These are phyloP conservation scores for Passer montanus DNA, from an alignment of 2,113 vertebrate genomes.

Conservation along the genomic window DNA sequence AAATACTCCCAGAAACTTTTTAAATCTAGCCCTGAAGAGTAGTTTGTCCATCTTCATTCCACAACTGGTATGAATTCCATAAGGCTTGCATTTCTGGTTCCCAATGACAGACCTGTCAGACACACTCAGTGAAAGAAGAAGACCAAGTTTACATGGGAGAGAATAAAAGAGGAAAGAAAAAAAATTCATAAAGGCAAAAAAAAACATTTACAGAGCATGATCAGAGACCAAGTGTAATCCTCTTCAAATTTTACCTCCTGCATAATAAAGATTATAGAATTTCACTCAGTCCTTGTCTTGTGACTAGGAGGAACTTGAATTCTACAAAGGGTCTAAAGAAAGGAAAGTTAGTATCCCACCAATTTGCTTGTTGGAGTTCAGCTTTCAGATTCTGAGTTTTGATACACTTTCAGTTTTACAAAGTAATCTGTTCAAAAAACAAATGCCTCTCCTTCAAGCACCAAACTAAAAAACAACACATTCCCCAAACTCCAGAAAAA, in stretches of 20 bases:
- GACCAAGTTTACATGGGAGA: neutral
- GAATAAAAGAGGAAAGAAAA: neutral
- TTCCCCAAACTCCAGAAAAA: neutral
- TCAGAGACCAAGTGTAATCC: neutral
- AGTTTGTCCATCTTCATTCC: neutral
- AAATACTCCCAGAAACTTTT: neutral
- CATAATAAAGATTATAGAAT: neutral
- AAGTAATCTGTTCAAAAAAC: neutral
- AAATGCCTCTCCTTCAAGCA: neutral
- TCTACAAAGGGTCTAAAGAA: neutral
- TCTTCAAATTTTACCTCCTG: neutral
- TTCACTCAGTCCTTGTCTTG: neutral
- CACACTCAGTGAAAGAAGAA: neutral
- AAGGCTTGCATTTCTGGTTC: neutral
- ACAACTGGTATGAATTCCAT: neutral
- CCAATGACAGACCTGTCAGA: neutral
- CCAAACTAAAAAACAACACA: neutral
- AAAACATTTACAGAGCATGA: neutral
- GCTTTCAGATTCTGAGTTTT: neutral
- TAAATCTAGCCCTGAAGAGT: neutral
- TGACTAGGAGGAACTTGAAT: neutral
- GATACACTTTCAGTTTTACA: neutral
- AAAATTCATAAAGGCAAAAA: neutral
- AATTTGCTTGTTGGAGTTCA: neutral
- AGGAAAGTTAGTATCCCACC: neutral